A percentile compares a stretch with the other conserved stretches of the same genome.
phyloP scores from a whole-genome alignment of 2,113 vertebrate species.

The Sardina pilchardus region DNA sequence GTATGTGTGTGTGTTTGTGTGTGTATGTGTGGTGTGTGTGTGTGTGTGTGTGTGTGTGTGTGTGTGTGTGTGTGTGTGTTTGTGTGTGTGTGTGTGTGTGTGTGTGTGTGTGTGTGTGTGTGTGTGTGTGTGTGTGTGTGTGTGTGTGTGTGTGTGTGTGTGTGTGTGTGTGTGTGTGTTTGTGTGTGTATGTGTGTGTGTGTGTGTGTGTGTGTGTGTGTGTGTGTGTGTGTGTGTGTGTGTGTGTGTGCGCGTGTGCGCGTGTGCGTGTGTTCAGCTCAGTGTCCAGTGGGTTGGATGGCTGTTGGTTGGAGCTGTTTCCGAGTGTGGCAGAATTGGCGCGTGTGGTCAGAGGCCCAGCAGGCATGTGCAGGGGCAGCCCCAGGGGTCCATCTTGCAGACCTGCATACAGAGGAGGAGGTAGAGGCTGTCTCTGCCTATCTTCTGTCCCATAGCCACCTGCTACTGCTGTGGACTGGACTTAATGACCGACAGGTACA shows the following conservation, averaged over 20 bases:
- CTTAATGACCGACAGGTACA: constrained; percentile 79
- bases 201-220: constrained; percentile 8
- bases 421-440: constrained; percentile 69
- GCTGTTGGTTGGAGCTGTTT: constrained; percentile 79
- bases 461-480: constrained; percentile 82
- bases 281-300: constrained; percentile 77
- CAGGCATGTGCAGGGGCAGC: constrained; percentile 60
- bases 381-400: constrained; percentile 71
- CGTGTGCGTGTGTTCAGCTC: constrained; percentile 59
- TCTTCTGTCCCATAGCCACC: constrained; percentile 66
- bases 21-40: too few relatives aligned
- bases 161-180: constrained; percentile 1
- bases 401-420: constrained; percentile 75
- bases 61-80: too few relatives aligned
- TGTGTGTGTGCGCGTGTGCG: constrained; percentile 6
- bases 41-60: too few relatives aligned
- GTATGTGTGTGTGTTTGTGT: neutral
- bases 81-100: neutral
- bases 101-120: constrained; percentile 11
- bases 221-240: constrained; percentile 1
- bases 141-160: neutral
- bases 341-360: constrained; percentile 72
- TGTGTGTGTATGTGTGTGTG: neutral
- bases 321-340: constrained; percentile 60
- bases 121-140: neutral